Percentiles rank a stretch among this genome's conserved stretches.
phyloP scores from a whole-genome alignment of 2,113 vertebrate genomes.

The Tyto alba region DNA sequence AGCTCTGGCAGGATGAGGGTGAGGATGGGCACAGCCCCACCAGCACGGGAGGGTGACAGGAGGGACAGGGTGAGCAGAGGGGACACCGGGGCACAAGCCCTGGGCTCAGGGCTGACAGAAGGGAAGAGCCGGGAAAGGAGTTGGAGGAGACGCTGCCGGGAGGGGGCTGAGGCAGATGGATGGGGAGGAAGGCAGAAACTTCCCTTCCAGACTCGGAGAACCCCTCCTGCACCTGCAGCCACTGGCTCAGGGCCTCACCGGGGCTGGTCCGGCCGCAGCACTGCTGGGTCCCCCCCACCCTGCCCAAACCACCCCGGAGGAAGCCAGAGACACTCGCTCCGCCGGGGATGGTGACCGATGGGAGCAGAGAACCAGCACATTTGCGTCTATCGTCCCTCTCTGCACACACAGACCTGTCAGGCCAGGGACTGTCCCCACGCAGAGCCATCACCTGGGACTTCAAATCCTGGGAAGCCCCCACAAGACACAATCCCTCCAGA shows the following conservation, averaged over 20 bases:
- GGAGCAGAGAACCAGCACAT: background rate
- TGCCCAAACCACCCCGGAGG: accelerated
- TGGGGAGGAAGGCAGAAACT: background rate
- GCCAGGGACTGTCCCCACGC: background rate
- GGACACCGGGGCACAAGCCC: background rate
- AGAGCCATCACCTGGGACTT: background rate
- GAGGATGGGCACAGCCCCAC: background rate
- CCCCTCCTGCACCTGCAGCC: background rate
- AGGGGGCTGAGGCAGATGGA: background rate
- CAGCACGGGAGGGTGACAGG: background rate
- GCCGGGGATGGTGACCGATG: accelerated
- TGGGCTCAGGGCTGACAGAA: background rate
- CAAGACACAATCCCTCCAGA: background rate
- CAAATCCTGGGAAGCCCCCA: background rate
- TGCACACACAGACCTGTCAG: background rate
- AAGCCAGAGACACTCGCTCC: background rate
- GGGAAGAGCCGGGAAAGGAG: background rate
- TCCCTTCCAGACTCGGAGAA: background rate
- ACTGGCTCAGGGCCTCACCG: accelerated
- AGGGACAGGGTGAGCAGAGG: background rate
- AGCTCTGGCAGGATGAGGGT: background rate
- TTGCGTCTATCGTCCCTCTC: background rate
- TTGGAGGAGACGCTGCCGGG: accelerated
- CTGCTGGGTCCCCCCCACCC: too few species aligned
- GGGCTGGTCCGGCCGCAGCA: background rate